These are phyloP conservation scores for Phytoseiulus persimilis DNA, from an alignment of 2,888 invertebrate genomes.

Conservation along the genomic window DNA sequence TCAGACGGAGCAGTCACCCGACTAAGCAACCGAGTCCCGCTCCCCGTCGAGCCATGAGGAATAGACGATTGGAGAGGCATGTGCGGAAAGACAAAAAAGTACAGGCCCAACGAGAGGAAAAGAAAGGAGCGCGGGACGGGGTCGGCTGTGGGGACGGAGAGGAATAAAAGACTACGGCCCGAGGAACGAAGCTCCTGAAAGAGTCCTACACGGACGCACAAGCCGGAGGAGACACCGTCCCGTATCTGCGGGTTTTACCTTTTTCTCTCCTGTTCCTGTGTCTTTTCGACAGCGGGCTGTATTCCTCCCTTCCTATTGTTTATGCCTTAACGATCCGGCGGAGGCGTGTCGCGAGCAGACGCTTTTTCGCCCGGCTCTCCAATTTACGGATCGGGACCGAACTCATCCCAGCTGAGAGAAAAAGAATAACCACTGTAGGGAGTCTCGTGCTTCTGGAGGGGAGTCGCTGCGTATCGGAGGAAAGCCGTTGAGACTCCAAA, in stretches of 20 bases:
- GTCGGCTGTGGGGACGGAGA: too few relatives aligned
- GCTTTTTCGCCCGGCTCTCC: background rate
- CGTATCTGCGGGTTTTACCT: background rate
- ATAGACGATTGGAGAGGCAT: too few relatives aligned
- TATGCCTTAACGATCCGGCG: background rate
- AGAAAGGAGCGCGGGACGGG: too few relatives aligned
- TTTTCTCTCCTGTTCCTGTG: background rate
- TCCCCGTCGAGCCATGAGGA: too few relatives aligned
- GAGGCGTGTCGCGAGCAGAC: background rate
- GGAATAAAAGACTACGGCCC: too few relatives aligned
- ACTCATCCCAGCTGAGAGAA: background rate
- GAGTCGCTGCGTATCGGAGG: background rate
- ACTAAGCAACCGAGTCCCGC: too few relatives aligned
- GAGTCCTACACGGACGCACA: background rate
- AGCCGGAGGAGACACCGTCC: background rate
- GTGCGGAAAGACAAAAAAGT: too few relatives aligned
- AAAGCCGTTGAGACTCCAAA: background rate
- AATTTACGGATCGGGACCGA: background rate
- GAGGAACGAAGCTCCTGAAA: background rate
- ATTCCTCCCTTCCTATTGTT: slow-evolving; percentile 5
- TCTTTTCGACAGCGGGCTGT: background rate
- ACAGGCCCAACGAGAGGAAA: too few relatives aligned
- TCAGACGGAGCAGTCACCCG: too few relatives aligned
- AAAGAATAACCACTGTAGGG: background rate
- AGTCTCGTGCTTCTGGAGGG: background rate